Conservation (phyloP, 2,797 vertebrate genomes). For the Cottoperca gobio region DNA sequence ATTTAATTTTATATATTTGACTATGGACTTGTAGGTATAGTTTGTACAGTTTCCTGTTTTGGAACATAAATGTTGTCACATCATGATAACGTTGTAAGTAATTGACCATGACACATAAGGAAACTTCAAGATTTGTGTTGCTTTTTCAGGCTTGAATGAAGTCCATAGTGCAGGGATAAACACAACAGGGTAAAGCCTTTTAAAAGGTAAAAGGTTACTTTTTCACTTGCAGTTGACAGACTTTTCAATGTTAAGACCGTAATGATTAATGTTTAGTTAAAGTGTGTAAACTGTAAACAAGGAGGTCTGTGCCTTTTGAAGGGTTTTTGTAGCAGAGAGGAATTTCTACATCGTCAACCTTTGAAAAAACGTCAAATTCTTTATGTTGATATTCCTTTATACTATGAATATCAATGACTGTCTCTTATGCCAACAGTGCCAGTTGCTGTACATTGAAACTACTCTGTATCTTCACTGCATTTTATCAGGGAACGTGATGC, state of each 20-base stretch:
- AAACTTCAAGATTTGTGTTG: slow-evolving; percentile 24
- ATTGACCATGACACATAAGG: slow-evolving; percentile 28
- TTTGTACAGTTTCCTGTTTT: slow-evolving; percentile 21
- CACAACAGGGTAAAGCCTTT: slow-evolving; percentile 54
- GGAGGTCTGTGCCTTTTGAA: slow-evolving; percentile 60
- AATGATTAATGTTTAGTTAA: slow-evolving; percentile 25
- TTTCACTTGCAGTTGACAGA: slow-evolving; percentile 14
- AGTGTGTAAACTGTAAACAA: slow-evolving; percentile 22
- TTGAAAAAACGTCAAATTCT: slow-evolving; percentile 38
- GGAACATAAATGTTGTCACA: slow-evolving; percentile 31
- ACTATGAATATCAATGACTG: slow-evolving; percentile 47
- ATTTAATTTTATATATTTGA: slow-evolving; percentile 61
- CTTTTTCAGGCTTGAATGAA: slow-evolving; percentile 47
- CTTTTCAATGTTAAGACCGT: slow-evolving; percentile 13
- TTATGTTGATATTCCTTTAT: slow-evolving; percentile 51
- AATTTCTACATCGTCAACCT: slow-evolving; percentile 51
- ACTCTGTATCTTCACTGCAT: slow-evolving; percentile 55
- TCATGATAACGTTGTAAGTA: slow-evolving; percentile 29
- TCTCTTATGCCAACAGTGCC: slow-evolving; percentile 72
- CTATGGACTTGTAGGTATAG: slow-evolving; percentile 41
- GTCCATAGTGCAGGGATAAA: slow-evolving; percentile 33
- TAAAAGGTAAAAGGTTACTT: slow-evolving; percentile 1
- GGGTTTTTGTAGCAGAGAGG: slow-evolving; percentile 50
- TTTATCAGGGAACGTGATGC: slow-evolving; percentile 60
- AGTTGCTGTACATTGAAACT: slow-evolving; percentile 62